A percentile compares a stretch with the other conserved stretches of the same genome.
These are phyloP conservation scores for Cephalopterus ornatus DNA, from an alignment of 2,113 vertebrate species.

Conservation along the genomic window DNA sequence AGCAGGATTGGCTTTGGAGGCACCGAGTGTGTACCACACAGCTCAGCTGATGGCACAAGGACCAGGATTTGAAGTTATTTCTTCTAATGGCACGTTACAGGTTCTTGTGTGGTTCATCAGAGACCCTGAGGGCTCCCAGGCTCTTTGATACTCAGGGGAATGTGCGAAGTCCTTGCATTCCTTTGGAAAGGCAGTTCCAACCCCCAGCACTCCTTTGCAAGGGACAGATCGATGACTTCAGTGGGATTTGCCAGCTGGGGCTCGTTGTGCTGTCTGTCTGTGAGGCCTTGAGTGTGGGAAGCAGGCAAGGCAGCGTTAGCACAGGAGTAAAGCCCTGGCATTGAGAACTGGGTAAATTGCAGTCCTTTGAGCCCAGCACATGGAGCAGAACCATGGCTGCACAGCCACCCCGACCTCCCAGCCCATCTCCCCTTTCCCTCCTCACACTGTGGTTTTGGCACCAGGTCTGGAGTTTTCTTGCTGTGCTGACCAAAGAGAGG, in stretches of 20 bases:
- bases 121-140: not conserved
- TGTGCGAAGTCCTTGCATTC: not conserved
- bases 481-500: not conserved
- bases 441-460: not conserved
- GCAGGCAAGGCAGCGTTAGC: not conserved
- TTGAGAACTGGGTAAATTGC: not conserved
- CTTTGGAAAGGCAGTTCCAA: not conserved
- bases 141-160: not conserved
- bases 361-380: not conserved
- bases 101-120: not conserved
- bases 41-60: not conserved
- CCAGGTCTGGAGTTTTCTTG: not conserved
- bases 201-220: not conserved
- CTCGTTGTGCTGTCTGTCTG: not conserved
- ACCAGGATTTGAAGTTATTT: not conserved
- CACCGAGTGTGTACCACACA: not conserved
- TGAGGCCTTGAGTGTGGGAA: not conserved
- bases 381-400: not conserved
- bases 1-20: not conserved
- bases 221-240: not conserved
- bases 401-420: not conserved
- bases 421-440: not conserved
- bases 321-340: not conserved
- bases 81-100: not conserved
- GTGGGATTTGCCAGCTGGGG: rapidly evolving